These are phyloP conservation scores for Ceratoteleas bidentatus DNA, from an alignment of 1,140 invertebrate genomes.

Conservation along the genomic window DNA sequence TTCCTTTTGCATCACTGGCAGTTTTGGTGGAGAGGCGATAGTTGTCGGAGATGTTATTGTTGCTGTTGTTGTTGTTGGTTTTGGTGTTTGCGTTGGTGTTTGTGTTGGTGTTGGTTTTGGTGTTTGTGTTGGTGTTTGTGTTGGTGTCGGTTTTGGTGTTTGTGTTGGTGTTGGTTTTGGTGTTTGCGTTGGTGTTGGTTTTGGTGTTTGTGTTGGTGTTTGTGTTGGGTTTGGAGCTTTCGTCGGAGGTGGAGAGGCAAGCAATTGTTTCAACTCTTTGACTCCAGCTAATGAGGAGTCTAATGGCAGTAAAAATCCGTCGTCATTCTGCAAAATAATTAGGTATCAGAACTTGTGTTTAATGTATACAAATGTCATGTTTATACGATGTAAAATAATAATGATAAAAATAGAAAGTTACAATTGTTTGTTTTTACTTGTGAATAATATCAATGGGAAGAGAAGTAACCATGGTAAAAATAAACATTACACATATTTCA, in stretches of 20 bases:
- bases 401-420: not conserved
- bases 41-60: not conserved
- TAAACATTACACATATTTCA: too few species aligned
- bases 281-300: slow-evolving; percentile 70
- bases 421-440: not conserved
- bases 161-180: not conserved
- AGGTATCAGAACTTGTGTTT: not conserved
- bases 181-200: not conserved
- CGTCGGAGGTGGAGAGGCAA: slow-evolving; percentile 8
- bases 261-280: slow-evolving; percentile 56
- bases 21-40: not conserved
- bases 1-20: not conserved
- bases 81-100: slow-evolving; percentile 1
- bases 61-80: not conserved
- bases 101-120: not conserved
- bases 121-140: slow-evolving; percentile 1
- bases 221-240: too few species aligned
- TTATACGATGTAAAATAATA: not conserved
- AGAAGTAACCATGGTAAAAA: too few species aligned
- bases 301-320: slow-evolving; percentile 75
- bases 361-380: too few species aligned
- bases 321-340: slow-evolving; percentile 70
- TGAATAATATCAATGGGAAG: too few species aligned
- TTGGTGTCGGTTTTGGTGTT: not conserved
- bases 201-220: not conserved